Evolutionary conservation across 2,113 vertebrate species (phyloP).

Genomic region (Notarius lentiginosus): DNA sequence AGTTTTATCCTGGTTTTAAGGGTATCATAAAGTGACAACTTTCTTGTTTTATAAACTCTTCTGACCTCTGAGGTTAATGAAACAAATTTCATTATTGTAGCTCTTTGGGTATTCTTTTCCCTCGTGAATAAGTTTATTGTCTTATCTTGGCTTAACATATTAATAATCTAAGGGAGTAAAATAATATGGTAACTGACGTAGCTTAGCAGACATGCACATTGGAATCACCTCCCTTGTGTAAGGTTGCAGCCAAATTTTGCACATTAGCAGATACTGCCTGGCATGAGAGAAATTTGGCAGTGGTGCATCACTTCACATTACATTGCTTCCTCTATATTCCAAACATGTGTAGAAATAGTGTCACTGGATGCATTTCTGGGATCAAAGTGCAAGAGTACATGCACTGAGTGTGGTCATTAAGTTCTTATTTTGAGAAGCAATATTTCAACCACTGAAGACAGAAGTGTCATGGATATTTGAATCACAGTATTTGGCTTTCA

Average conservation of each 20-base stretch:
- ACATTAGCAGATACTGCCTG: slow-evolving; percentile 63
- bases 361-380: background rate
- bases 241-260: slow-evolving; percentile 53
- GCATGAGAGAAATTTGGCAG: slow-evolving; percentile 62
- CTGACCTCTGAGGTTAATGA: slow-evolving; percentile 1
- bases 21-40: background rate
- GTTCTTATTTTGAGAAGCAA: background rate
- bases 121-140: background rate
- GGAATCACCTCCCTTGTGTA: slow-evolving; percentile 50
- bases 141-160: slow-evolving; percentile 9
- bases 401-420: background rate
- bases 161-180: slow-evolving; percentile 7
- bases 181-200: slow-evolving; percentile 31
- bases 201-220: slow-evolving; percentile 24
- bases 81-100: slow-evolving; percentile 14
- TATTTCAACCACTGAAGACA: background rate
- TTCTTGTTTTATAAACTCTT: background rate
- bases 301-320: slow-evolving; percentile 61
- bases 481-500: background rate
- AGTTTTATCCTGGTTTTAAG: background rate
- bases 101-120: background rate
- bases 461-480: background rate
- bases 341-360: background rate
- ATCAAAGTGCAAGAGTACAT: background rate
- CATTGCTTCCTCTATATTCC: slow-evolving; percentile 56